Base-by-base conservation (phyloP, 2,888 invertebrate genomes). In the Philonicus albiceps region DNA sequence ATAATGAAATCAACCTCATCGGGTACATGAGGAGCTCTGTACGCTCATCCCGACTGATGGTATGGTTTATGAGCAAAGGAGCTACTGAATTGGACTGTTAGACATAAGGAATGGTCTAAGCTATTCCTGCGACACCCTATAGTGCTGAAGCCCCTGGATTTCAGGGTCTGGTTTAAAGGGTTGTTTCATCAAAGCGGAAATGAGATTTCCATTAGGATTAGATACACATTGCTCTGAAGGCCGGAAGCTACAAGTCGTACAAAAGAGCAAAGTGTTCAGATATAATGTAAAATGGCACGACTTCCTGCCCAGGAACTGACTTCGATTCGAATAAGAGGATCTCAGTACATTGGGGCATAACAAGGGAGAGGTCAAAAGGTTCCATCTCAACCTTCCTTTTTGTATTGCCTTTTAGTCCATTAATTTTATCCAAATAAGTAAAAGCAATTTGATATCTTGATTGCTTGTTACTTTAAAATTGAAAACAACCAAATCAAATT, bases 1-100 rank as follows among this genome's bases (percentile, higher is more conserved):
- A 78, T 78, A 78, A 78, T 78, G 78, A 78, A 27, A 78, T 78
- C 78, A 78, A 78, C 13, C 78, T 78, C 49, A 43, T 49, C 78
- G 37, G 43, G 49, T 49, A 78, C 49, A 49, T 40, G 76, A 3
- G 40, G 40, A 49, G 43, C 27, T 76, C 27, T 40, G 30, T 78
- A 78, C 27, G 43, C 78, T 49, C 43, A 37, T 49, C 22, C 78
- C 22, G 22, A 16, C 16, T 19, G 37, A 31, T 11, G 22, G 49
- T n/a, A 74, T 31, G 74, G 34, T n/a, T 31, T n/a, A 74, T 11
- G 74, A 30, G 74, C 31, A 74, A 74, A 74, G 74, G 31, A n/a
- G 49, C 78, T 49, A 16, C 49, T 19, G 43, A 22, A 11, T 40
- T 16, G 76, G 40, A 19, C 34, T 76, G 43, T 6, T 27, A 19